A percentile compares a stretch with the other conserved stretches of the same genome.
Conservation (phyloP, 2,797 vertebrate genomes). For the Lophotriccus pileatus region DNA sequence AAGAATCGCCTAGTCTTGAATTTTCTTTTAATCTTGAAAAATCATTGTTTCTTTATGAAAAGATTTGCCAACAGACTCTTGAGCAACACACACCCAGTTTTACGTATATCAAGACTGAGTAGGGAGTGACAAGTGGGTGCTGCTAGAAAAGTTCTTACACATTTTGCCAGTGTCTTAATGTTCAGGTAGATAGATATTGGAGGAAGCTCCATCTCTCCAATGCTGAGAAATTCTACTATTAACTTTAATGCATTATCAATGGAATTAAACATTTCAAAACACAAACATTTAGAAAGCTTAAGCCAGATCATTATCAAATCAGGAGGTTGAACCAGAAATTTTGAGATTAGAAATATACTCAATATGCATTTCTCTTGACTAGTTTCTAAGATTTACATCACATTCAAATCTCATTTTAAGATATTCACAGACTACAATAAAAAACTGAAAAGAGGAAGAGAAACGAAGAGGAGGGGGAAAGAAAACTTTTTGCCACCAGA, state of each 20-base stretch:
- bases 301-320: background rate
- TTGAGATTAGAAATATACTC: background rate
- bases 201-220: background rate
- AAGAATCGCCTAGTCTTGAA: background rate
- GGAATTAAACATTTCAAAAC: background rate
- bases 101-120: background rate
- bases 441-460: too few species aligned
- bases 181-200: background rate
- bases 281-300: background rate
- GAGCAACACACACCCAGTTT: background rate
- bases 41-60: background rate
- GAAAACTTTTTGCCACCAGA: too few species aligned
- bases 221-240: background rate
- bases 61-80: background rate
- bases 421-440: background rate
- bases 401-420: background rate
- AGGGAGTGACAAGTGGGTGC: background rate
- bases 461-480: too few species aligned
- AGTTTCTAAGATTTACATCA: background rate
- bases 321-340: background rate
- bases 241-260: background rate
- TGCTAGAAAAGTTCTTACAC: background rate
- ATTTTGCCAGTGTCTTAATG: background rate
- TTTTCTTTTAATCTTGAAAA: background rate
- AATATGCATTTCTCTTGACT: background rate